Percentiles rank a stretch among this genome's conserved stretches.
phyloP scores from a whole-genome alignment of 2,797 vertebrate species.

The Lutjanus campechanus region DNA sequence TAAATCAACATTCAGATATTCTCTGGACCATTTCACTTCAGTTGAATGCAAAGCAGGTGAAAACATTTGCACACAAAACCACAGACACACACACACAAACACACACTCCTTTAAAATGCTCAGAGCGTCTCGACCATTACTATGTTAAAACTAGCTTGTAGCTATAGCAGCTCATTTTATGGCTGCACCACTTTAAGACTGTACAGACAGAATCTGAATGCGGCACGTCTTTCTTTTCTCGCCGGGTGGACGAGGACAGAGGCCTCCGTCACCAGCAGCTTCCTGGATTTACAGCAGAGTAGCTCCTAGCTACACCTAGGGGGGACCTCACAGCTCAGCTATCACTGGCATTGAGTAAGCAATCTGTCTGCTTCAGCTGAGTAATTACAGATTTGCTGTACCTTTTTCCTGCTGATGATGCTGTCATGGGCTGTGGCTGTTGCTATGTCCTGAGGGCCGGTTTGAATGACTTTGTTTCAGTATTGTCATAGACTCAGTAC shows the following conservation, averaged over 20 bases:
- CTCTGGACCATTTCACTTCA: neutral
- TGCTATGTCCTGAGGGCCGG: constrained; percentile 55
- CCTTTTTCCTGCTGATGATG: constrained; percentile 78
- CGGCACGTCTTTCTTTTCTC: constrained; percentile 3
- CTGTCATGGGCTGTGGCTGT: constrained; percentile 66
- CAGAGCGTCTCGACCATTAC: neutral
- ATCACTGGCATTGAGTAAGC: constrained; percentile 69
- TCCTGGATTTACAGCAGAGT: constrained; percentile 41
- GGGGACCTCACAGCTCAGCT: constrained; percentile 47
- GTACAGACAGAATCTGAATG: constrained; percentile 47
- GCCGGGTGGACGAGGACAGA: constrained; percentile 21
- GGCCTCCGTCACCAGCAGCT: constrained; percentile 40
- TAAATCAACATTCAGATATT: neutral
- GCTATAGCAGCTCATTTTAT: constrained; percentile 28
- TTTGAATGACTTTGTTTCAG: constrained; percentile 71
- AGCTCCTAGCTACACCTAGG: constrained; percentile 57
- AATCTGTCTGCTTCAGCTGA: constrained; percentile 72
- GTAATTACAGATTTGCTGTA: constrained; percentile 75
- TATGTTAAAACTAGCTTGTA: constrained; percentile 24
- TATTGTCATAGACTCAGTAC: constrained; percentile 40
- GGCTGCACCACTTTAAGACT: constrained; percentile 15
- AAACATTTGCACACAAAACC: neutral
- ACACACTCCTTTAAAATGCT: neutral
- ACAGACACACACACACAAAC: neutral
- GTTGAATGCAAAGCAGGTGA: neutral